A percentile compares a stretch with the other conserved stretches of the same genome.
phyloP scores from a whole-genome alignment of 2,797 vertebrate genomes.

The Spinus pinus region DNA sequence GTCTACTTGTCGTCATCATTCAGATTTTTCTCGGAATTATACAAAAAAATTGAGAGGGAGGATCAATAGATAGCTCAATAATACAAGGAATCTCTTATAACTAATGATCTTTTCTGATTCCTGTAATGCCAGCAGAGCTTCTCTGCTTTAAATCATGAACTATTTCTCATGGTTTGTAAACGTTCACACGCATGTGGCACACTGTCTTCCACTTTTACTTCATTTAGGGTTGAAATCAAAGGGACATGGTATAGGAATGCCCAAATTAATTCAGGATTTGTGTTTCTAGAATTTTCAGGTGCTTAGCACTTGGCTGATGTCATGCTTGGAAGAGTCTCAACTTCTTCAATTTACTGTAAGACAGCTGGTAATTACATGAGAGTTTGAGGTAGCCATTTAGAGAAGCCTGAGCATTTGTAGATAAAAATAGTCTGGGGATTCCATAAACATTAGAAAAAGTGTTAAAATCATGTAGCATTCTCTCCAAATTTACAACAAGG shows the following conservation, averaged over 20 bases:
- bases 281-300: slow-evolving; percentile 12
- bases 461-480: not conserved
- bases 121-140: not conserved
- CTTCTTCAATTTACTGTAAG: slow-evolving; percentile 10
- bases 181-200: rapidly evolving
- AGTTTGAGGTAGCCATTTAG: not conserved
- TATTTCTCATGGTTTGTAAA: not conserved
- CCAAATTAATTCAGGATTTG: not conserved
- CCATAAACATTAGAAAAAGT: not conserved
- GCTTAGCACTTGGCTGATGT: slow-evolving; percentile 37
- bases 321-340: not conserved
- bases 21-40: not conserved
- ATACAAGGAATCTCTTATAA: not conserved
- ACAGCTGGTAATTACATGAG: not conserved
- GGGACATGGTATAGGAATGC: not conserved
- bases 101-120: not conserved
- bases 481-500: not conserved
- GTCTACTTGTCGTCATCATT: not conserved
- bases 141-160: not conserved
- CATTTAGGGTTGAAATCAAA: not conserved
- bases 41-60: not conserved
- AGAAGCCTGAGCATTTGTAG: not conserved
- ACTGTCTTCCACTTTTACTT: not conserved
- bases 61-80: not conserved
- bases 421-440: not conserved